Base-by-base conservation (phyloP, 2,888 invertebrate species). In the Sinelater perroti region DNA sequence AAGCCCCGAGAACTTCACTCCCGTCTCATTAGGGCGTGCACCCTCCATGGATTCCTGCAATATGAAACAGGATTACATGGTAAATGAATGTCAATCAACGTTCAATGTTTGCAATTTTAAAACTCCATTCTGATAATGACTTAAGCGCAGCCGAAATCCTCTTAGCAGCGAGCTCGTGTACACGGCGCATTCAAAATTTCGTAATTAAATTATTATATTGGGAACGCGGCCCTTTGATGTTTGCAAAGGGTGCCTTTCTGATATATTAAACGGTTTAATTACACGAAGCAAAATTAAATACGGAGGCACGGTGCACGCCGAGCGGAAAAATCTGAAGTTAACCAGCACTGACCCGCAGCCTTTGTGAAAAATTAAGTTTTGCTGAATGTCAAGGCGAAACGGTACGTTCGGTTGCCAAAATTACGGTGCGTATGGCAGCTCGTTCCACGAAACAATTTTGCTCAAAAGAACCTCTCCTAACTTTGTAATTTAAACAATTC, bases 31-130 rank as follows among this genome's bases (percentile, higher is more conserved):
- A 55, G 47, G 65, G 64, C 55, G 47, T 61, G 60, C 55, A 60
- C 68, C 68, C 66, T 66, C 70, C 70, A 71, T 70, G 68, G 68
- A 72, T 70, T 70, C 67, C 63, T 63, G 66, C 63, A 62, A 64
- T 66, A 65, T 66, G 68, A 71, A 72, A 71, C 67, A 62, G 66
- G 71, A 73, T 72, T 71, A 69, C 63, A 66, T 58, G 44, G 60
- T 65, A 67, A 67, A 71, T 67, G 67, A 67, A 71, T 67, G 73
- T 73, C 73, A 72, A 71, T 73, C 72, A 72, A 65, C 67, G 64
- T 65, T 68, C 69, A 66, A 67, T 71, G 71, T 72, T 72, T 70
- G 71, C 69, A 68, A 68, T 69, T 72, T 68, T 64, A 67, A 64
- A 69, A 69, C 60, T 68, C 63, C 62, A 71, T 70, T 70, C 69